These are phyloP conservation scores for Semotilus atromaculatus DNA, from an alignment of 2,797 vertebrate genomes.

Conservation along the genomic window DNA sequence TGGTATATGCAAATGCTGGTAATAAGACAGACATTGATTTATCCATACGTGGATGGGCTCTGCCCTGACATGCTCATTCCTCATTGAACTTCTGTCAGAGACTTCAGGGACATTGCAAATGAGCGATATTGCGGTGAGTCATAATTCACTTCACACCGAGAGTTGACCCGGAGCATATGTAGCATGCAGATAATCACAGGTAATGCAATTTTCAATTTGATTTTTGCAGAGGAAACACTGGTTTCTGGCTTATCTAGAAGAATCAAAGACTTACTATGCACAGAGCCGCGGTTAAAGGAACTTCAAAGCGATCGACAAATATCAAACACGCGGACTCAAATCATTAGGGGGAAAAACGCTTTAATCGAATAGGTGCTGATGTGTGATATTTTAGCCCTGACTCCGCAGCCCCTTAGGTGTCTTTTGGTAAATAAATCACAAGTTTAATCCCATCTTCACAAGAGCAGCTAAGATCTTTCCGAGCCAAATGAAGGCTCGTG, in stretches of 20 bases:
- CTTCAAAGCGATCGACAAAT: conserved; percentile 43
- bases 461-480: not conserved
- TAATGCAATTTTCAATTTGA: not conserved
- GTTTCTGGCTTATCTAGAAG: not conserved
- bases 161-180: conserved; percentile 22
- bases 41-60: conserved; percentile 24
- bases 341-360: conserved; percentile 35
- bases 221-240: conserved; percentile 4
- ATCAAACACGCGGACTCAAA: conserved; percentile 41
- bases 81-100: conserved; percentile 44
- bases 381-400: conserved; percentile 35
- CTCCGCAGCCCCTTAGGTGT: conserved; percentile 17
- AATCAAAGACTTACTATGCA: not conserved
- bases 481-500: conserved; percentile 1
- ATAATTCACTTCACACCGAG: conserved; percentile 27
- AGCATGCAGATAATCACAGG: conserved; percentile 26
- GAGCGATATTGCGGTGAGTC: conserved; percentile 26
- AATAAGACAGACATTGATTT: conserved; percentile 40
- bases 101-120: conserved; percentile 25
- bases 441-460: conserved; percentile 9
- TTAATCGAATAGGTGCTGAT: conserved; percentile 39
- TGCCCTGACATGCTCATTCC: conserved; percentile 33
- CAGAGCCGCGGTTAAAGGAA: conserved; percentile 1
- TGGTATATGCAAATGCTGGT: conserved; percentile 19
- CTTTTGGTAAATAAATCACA: conserved; percentile 19